Percentiles rank a stretch among this genome's conserved stretches.
phyloP scores from a whole-genome alignment of 2,113 vertebrate genomes.

The Hucho hucho region DNA sequence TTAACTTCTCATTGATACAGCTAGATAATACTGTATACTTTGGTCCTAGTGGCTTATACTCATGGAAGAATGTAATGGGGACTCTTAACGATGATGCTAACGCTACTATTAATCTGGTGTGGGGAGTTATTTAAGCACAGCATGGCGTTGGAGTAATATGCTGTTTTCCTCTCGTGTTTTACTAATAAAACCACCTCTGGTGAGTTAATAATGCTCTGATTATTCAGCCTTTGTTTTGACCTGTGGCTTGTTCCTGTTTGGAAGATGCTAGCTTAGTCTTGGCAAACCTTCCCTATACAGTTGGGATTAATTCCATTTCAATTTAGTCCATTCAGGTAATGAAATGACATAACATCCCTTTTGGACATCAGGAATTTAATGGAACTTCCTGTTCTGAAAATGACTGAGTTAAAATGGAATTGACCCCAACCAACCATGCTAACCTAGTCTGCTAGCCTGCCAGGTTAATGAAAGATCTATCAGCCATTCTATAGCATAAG shows the following conservation, averaged over 20 bases:
- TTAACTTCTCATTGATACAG: too few relatives aligned
- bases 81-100: not conserved
- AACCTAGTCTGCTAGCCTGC: not conserved
- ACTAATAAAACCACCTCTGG: conserved; percentile 46
- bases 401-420: too few relatives aligned
- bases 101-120: conserved; percentile 31
- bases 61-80: too few relatives aligned
- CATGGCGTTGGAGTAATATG: conserved; percentile 57
- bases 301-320: too few relatives aligned
- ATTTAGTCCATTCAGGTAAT: too few relatives aligned
- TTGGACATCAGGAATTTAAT: too few relatives aligned
- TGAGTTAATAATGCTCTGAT: conserved; percentile 6
- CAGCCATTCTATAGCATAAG: conserved; percentile 35
- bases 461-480: conserved; percentile 32
- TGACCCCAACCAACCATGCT: not conserved
- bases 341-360: too few relatives aligned
- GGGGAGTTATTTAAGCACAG: conserved; percentile 63
- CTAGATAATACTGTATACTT: too few relatives aligned
- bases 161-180: conserved; percentile 35
- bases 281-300: too few relatives aligned
- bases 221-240: not conserved
- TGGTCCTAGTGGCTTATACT: not conserved
- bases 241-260: conserved; percentile 24
- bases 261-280: not conserved
- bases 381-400: too few relatives aligned